Percentiles rank a stretch among this genome's conserved stretches.
Evolutionary conservation across 35 echinoderm and acorn worm genomes (phyloP).

Genomic region (Holothuria glaberrima): DNA sequence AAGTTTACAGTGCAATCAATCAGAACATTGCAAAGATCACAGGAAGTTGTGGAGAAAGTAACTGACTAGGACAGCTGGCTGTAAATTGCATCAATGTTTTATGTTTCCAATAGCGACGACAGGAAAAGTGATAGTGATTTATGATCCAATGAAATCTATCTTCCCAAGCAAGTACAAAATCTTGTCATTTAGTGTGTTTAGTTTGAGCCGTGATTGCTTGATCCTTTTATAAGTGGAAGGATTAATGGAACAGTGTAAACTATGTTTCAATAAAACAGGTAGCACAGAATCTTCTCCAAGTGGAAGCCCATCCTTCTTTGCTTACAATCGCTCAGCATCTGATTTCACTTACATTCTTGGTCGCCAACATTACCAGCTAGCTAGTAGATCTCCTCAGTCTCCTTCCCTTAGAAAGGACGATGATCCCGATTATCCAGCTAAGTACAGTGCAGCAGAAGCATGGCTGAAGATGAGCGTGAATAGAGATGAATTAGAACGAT

Average conservation of each 20-base stretch:
- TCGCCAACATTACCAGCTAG: conserved; percentile 97
- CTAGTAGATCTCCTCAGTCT: conserved; percentile 92
- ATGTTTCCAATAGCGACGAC: too few species aligned
- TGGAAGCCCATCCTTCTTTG: conserved; percentile 91
- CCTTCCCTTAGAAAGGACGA: conserved; percentile 77
- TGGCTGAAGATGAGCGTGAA: conserved; percentile 76
- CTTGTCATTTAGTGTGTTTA: too few species aligned
- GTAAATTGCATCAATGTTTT: too few species aligned
- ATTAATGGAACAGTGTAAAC: background rate
- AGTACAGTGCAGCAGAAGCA: conserved; percentile 76
- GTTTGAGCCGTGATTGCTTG: too few species aligned
- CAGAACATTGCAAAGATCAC: too few species aligned
- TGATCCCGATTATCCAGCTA: conserved; percentile 94
- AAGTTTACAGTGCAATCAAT: too few species aligned
- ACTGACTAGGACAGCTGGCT: too few species aligned
- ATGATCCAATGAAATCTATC: too few species aligned
- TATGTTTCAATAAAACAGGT: conserved; percentile 55
- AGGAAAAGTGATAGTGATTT: too few species aligned
- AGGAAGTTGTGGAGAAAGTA: too few species aligned
- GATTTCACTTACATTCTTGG: conserved; percentile 90
- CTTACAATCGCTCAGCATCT: conserved; percentile 87
- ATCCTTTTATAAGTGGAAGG: background rate
- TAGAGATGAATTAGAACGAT: conserved; percentile 78
- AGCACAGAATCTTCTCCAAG: conserved; percentile 88
- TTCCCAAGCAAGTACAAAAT: too few species aligned